These are phyloP conservation scores for Troilus luridus DNA, from an alignment of 2,888 invertebrate species.

Conservation along the genomic window DNA sequence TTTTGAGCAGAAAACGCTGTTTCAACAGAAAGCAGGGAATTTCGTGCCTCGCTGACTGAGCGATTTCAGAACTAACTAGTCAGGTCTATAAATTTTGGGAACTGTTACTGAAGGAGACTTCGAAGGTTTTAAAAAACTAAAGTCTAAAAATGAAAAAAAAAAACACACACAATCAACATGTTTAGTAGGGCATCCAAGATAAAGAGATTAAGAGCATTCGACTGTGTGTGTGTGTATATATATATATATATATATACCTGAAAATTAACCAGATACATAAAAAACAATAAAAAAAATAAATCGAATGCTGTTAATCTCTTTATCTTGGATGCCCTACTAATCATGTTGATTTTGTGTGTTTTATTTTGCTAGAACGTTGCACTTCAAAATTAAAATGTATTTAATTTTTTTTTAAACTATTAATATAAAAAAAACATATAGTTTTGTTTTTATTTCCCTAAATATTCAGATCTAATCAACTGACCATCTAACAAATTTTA, in stretches of 20 bases:
- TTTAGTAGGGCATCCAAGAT: not conserved
- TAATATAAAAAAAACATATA: too few relatives aligned
- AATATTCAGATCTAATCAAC: too few relatives aligned
- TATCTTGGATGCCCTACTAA: too few relatives aligned
- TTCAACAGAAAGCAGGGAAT: constrained; percentile 12
- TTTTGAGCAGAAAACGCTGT: constrained; percentile 4
- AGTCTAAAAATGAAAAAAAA: not conserved
- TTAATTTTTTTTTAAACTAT: too few relatives aligned
- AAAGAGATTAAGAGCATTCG: not conserved
- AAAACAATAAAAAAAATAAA: too few relatives aligned
- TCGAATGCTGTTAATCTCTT: too few relatives aligned
- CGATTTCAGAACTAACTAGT: constrained; percentile 6
- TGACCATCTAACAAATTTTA: too few relatives aligned
- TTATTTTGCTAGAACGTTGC: too few relatives aligned
- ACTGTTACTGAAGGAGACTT: not conserved
- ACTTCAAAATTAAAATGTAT: too few relatives aligned
- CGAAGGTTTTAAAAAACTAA: not conserved
- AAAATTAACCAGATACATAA: too few relatives aligned
- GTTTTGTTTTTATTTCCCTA: too few relatives aligned
- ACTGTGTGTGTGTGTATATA: not conserved
- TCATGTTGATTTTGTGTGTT: too few relatives aligned
- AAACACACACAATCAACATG: not conserved
- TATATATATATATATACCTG: not conserved
- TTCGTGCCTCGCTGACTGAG: not conserved
- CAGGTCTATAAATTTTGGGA: constrained; percentile 26